Evolutionary conservation across 2,797 vertebrate species (phyloP).

Genomic region (Eulemur albifrons): DNA sequence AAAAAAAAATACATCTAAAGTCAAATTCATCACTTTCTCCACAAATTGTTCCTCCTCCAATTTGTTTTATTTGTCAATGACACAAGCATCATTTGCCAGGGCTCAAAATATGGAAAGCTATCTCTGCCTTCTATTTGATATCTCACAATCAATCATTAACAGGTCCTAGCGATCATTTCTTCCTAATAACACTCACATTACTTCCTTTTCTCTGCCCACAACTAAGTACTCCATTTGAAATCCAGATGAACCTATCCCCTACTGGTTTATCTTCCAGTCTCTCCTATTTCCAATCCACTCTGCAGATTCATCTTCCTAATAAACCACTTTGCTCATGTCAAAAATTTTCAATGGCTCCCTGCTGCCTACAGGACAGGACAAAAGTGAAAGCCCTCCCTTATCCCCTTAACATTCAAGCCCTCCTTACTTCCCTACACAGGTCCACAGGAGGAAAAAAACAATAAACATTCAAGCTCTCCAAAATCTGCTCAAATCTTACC

Average conservation of each 20-base stretch:
- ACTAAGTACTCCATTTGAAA: background rate
- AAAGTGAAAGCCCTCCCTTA: background rate
- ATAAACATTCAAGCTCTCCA: background rate
- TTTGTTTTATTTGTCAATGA: background rate
- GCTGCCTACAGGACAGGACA: background rate
- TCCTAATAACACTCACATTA: background rate
- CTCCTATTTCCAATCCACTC: background rate
- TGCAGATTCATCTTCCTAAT: background rate
- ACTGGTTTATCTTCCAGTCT: background rate
- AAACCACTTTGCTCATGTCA: background rate
- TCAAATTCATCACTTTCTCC: background rate
- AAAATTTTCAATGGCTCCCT: background rate
- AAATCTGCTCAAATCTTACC: background rate
- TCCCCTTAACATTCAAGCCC: background rate
- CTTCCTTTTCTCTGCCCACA: background rate
- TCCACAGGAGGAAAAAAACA: background rate
- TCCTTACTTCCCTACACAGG: too few species aligned
- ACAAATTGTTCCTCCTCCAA: background rate
- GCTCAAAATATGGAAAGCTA: background rate
- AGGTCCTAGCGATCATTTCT: background rate
- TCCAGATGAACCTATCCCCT: background rate
- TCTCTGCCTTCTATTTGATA: background rate
- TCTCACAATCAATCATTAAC: background rate
- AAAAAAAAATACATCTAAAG: background rate
- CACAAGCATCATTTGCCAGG: background rate